Percentiles rank a stretch among this genome's conserved stretches.
Conservation (phyloP, 2,797 vertebrate species). For the Siniperca obscura region DNA sequence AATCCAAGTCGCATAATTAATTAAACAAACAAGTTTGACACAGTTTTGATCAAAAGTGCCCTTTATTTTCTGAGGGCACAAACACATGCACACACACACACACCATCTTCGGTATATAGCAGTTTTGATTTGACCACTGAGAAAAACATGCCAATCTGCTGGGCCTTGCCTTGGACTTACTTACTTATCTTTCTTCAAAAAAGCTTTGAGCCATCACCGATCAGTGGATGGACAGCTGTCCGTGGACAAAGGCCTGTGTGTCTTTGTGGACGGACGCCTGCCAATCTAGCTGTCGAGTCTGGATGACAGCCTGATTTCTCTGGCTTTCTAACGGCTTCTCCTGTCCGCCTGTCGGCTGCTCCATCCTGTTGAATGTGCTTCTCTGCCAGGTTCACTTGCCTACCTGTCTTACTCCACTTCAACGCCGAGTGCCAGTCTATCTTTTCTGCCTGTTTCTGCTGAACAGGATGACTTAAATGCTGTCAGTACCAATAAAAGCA, state of each 20-base stretch:
- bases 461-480: slow-evolving; percentile 38
- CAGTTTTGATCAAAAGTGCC: slow-evolving; percentile 24
- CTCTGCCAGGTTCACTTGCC: slow-evolving; percentile 66
- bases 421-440: slow-evolving; percentile 46
- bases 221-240: slow-evolving; percentile 75
- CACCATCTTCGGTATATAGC: neutral
- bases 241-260: slow-evolving; percentile 66
- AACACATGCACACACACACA: neutral
- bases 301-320: slow-evolving; percentile 70
- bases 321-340: slow-evolving; percentile 62
- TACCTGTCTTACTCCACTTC: slow-evolving; percentile 65
- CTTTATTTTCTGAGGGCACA: slow-evolving; percentile 16
- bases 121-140: slow-evolving; percentile 57
- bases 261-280: slow-evolving; percentile 69
- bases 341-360: slow-evolving; percentile 65
- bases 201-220: slow-evolving; percentile 60
- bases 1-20: slow-evolving; percentile 21
- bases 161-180: slow-evolving; percentile 51
- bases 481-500: slow-evolving; percentile 59
- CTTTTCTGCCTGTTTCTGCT: slow-evolving; percentile 47
- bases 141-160: slow-evolving; percentile 67
- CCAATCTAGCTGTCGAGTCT: slow-evolving; percentile 72
- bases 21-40: slow-evolving; percentile 13
- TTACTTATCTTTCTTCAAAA: slow-evolving; percentile 61
- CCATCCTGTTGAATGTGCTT: slow-evolving; percentile 57